Evolutionary conservation across 2,888 invertebrate species (phyloP).

Genomic region (Rhimphoctona megacephalus): DNA sequence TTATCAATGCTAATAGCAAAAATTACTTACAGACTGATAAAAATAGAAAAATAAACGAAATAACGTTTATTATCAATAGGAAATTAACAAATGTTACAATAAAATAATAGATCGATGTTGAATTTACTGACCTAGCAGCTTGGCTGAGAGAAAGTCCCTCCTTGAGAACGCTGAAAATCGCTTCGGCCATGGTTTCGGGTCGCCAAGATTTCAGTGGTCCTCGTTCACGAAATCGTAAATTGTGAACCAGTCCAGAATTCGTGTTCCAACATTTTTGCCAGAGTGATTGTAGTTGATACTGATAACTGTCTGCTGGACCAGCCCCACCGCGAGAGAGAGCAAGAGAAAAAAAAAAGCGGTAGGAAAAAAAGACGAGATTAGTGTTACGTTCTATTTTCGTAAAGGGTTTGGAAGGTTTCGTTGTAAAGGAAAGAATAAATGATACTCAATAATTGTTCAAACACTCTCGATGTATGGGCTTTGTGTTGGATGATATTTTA

Average conservation of each 20-base stretch:
- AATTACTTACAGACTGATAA: too few species aligned
- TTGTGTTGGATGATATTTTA: constrained; percentile 46
- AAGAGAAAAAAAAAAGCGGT: constrained; percentile 73
- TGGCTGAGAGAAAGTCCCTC: constrained; percentile 95
- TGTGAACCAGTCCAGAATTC: constrained; percentile 95
- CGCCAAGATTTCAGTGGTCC: constrained; percentile 97
- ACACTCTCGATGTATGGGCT: constrained; percentile 58
- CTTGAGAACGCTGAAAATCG: constrained; percentile 96
- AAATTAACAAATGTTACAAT: not conserved
- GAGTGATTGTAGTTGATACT: constrained; percentile 97
- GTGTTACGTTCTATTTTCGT: constrained; percentile 26
- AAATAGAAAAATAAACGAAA: not conserved
- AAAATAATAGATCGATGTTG: constrained; percentile 8
- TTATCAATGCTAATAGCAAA: too few species aligned
- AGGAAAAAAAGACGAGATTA: constrained; percentile 74
- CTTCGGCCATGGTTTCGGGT: constrained; percentile 97
- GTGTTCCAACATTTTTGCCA: constrained; percentile 99
- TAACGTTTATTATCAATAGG: not conserved
- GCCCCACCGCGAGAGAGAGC: constrained; percentile 65
- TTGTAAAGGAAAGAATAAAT: constrained; percentile 33
- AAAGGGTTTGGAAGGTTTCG: constrained; percentile 33
- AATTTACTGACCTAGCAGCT: constrained; percentile 87
- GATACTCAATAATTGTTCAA: constrained; percentile 66
- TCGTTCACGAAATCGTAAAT: constrained; percentile 95
- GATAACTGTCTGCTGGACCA: constrained; percentile 95